A percentile compares a stretch with the other conserved stretches of the same genome.
phyloP scores from a whole-genome alignment of 2,113 vertebrate genomes.

The Caranx ignobilis region DNA sequence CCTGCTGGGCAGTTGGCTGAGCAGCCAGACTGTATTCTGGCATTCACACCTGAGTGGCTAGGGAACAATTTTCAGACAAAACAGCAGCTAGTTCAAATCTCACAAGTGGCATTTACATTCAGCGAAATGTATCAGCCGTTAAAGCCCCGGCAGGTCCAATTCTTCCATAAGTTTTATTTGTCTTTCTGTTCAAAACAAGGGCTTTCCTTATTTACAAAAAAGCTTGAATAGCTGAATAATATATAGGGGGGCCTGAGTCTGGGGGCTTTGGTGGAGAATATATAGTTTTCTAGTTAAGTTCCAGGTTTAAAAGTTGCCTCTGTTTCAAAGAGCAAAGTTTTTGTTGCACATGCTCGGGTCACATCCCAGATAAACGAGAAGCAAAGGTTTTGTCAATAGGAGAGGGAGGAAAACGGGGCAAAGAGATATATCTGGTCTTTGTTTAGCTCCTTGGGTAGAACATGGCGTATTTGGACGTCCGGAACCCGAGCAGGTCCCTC shows the following conservation, averaged over 20 bases:
- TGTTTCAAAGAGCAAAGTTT: slow-evolving; percentile 64
- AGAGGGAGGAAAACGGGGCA: not conserved
- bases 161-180: slow-evolving; percentile 79
- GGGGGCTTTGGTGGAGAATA: slow-evolving; percentile 76
- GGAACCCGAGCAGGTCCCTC: slow-evolving; percentile 96
- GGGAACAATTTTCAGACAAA: slow-evolving; percentile 21
- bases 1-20: not conserved
- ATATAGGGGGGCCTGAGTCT: slow-evolving; percentile 72
- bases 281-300: slow-evolving; percentile 66
- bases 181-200: slow-evolving; percentile 78
- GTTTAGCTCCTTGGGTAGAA: slow-evolving; percentile 95
- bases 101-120: slow-evolving; percentile 14
- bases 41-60: not conserved
- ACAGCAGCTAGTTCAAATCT: slow-evolving; percentile 8
- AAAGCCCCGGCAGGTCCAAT: slow-evolving; percentile 7
- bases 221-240: slow-evolving; percentile 69
- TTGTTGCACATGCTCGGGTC: slow-evolving; percentile 78
- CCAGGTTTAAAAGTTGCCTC: slow-evolving; percentile 66
- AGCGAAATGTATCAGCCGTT: not conserved
- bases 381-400: slow-evolving; percentile 39
- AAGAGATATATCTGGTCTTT: slow-evolving; percentile 21
- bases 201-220: slow-evolving; percentile 81
- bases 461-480: slow-evolving; percentile 99
- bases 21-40: slow-evolving; percentile 20
- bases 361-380: slow-evolving; percentile 55